phyloP scores from a whole-genome alignment of 1,140 invertebrate genomes.

The Melitaea cinxia region DNA sequence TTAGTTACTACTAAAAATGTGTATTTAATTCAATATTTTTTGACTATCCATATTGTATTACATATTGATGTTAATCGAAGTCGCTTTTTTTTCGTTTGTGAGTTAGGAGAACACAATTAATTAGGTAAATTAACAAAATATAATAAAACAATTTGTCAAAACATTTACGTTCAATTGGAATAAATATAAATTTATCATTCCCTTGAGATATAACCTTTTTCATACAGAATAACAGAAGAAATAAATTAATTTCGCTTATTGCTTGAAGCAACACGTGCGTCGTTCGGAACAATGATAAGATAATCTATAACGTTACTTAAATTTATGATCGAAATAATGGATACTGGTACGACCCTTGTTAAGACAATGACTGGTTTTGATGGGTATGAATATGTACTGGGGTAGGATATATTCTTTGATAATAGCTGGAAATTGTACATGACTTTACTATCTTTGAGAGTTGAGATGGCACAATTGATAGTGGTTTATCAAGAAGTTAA shows the following conservation, averaged over 20 bases:
- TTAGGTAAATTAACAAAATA: no score
- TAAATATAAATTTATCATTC: not conserved
- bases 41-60: no score
- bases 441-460: no score
- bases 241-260: not conserved
- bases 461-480: no score
- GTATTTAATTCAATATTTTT: no score
- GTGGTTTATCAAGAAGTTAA: no score
- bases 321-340: slow-evolving; percentile 16
- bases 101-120: no score
- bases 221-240: not conserved
- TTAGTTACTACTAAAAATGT: no score
- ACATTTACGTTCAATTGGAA: no score
- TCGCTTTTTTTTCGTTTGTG: no score
- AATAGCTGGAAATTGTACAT: not conserved
- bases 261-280: slow-evolving; percentile 16
- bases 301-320: slow-evolving; percentile 28
- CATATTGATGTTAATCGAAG: no score
- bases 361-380: not conserved
- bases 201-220: not conserved
- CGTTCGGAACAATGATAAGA: slow-evolving; percentile 24
- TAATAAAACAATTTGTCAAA: no score
- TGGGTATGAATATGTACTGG: not conserved
- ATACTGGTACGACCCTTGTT: slow-evolving; percentile 1
- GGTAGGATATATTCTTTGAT: not conserved